phyloP scores from a whole-genome alignment of 2,797 vertebrate genomes.

The Anolis apletophallus region DNA sequence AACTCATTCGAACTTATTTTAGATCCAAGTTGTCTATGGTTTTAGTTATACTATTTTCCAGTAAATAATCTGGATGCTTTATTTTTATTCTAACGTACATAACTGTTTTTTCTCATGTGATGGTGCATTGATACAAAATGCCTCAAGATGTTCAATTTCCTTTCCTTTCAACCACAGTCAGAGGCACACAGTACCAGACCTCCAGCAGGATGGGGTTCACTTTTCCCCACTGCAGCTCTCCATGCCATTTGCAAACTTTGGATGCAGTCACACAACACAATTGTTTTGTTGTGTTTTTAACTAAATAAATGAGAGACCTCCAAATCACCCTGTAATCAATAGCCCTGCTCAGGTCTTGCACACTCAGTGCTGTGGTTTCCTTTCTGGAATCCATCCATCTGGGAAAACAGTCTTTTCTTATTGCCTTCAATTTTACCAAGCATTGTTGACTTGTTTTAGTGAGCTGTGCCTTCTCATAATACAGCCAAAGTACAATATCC shows the following conservation, averaged over 20 bases:
- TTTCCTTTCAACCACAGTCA: not conserved
- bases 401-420: no score
- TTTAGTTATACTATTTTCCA: not conserved
- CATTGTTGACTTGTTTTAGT: no score
- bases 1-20: not conserved
- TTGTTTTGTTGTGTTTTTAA: no score
- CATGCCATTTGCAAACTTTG: not conserved
- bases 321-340: no score
- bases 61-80: not conserved
- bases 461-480: no score
- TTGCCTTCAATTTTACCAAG: no score
- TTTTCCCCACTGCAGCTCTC: not conserved
- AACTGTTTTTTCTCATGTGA: slow-evolving; percentile 1
- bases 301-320: no score
- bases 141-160: slow-evolving; percentile 15
- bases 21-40: not conserved
- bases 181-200: not conserved
- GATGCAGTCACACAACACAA: no score
- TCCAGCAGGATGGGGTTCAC: not conserved
- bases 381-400: no score
- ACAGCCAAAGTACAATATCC: no score
- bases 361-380: no score
- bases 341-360: no score
- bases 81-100: slow-evolving; percentile 5
- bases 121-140: not conserved